phyloP scores from a whole-genome alignment of 2,888 invertebrate genomes.

The Galeopsomyia nigrocyanea region DNA sequence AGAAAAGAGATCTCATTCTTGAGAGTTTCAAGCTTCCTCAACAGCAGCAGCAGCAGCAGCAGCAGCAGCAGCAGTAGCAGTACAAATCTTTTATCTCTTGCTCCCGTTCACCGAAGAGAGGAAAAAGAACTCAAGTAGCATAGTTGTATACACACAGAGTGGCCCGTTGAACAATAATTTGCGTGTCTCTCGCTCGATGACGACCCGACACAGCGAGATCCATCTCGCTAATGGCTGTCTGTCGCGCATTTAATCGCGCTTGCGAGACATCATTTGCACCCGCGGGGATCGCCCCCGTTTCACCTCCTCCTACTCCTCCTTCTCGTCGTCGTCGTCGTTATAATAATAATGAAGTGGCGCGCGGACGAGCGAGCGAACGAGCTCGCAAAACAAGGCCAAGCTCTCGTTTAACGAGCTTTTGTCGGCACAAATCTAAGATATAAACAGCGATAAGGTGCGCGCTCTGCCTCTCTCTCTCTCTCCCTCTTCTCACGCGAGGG shows the following conservation, averaged over 20 bases:
- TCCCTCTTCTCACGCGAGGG: too few species aligned
- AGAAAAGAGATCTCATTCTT: too few species aligned
- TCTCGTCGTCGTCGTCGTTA: slow-evolving; percentile 23
- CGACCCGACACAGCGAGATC: slow-evolving; percentile 5
- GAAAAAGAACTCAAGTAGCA: background rate
- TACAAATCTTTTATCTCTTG: slow-evolving; percentile 20
- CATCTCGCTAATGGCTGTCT: slow-evolving; percentile 37
- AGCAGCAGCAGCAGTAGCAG: background rate
- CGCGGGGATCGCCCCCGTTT: background rate
- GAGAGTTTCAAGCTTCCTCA: too few species aligned
- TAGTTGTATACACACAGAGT: background rate
- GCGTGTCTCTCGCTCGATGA: background rate
- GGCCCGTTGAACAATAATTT: slow-evolving; percentile 42
- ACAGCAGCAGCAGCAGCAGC: too few species aligned
- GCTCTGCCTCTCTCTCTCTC: too few species aligned
- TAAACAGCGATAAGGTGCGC: background rate
- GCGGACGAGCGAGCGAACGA: background rate
- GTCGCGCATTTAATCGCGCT: slow-evolving; percentile 16
- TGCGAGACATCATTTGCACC: slow-evolving; percentile 31
- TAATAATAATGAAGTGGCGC: slow-evolving; percentile 33
- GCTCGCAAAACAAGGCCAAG: background rate
- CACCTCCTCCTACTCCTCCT: too few species aligned
- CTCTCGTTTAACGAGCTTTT: slow-evolving; percentile 20
- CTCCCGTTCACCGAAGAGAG: background rate
- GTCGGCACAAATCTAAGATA: background rate